A percentile compares a stretch with the other conserved stretches of the same genome.
Conservation (phyloP, 2,113 vertebrate genomes). For the Aptenodytes patagonicus region DNA sequence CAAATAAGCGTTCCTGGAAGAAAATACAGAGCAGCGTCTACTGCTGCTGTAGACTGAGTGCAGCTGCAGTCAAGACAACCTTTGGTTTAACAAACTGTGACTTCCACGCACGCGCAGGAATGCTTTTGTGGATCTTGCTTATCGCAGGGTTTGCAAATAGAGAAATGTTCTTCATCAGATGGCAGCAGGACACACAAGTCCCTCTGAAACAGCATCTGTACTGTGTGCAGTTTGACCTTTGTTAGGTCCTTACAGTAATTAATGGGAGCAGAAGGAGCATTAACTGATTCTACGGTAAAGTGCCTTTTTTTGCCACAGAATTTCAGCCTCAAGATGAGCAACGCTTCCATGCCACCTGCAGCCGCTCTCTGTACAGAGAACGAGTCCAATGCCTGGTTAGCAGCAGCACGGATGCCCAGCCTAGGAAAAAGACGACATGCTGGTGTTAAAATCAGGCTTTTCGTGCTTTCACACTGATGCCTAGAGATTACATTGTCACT, state of each 20-base stretch:
- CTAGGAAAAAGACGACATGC: not conserved
- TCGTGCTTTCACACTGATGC: not conserved
- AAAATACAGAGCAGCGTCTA: fast-evolving
- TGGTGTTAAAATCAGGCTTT: not conserved
- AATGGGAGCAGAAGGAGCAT: not conserved
- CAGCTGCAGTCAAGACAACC: not conserved
- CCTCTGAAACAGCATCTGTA: fast-evolving
- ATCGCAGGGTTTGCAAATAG: not conserved
- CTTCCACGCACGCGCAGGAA: fast-evolving
- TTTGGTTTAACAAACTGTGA: not conserved
- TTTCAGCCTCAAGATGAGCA: fast-evolving
- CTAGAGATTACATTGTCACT: fast-evolving
- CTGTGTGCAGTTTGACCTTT: not conserved
- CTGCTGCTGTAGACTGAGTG: fast-evolving
- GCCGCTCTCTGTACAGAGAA: fast-evolving
- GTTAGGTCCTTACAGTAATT: too few relatives aligned
- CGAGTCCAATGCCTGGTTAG: fast-evolving
- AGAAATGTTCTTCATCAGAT: fast-evolving
- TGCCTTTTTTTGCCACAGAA: not conserved
- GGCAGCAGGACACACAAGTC: fast-evolving
- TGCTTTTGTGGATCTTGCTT: too few relatives aligned
- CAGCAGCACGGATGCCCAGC: not conserved
- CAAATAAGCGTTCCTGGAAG: fast-evolving
- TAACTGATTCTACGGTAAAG: not conserved
- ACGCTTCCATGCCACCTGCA: fast-evolving